Base-by-base conservation (phyloP, 2,797 vertebrate genomes). In the Alauda arvensis region DNA sequence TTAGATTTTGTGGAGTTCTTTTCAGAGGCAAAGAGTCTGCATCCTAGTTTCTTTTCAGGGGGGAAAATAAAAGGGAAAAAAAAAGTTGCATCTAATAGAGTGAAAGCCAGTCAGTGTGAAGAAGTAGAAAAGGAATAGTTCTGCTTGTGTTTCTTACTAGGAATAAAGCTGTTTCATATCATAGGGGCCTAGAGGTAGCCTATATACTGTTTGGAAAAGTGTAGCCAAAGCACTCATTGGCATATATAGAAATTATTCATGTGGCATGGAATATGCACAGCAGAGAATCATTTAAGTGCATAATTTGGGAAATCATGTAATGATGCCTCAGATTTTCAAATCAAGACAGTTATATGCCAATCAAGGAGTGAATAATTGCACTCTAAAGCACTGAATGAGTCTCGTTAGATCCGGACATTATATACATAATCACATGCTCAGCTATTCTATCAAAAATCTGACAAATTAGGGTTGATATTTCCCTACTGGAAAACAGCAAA, bases 351-450 rank as follows among this genome's bases (percentile, higher is more conserved):
- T 82, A 74, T 13, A 14, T 65, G 76, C 34, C 76, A 83, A 90
- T 94, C 91, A 88, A 86, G 34, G 31, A 84, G 40, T 74, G 71
- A 92, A 79, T 79, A 86, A 88, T 70, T 65, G 43, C 78, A 82
- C 61, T 95, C 40, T 79, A 63, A 92, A 92, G 25, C 43, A 86
- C 62, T 55, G 59, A 87, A 93, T 59, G 33, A 80, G 62, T 40
- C 34, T 82, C 57, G 48, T 88, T 85, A 90, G 43, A 68, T 68
- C 23, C 51, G 62, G 48, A 67, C 23, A 65, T 62, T 61, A 40
- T 88, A 92, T 15, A 77, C 11, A 67, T 71, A 80, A 85, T 71
- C 62, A 84, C 29, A 80, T n/a, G 31, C 21, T 90, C 40, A 88
- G 68, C 52, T 80, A 87, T 79, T 87, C 25, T 61, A 83, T 60